Conservation (phyloP, 2,113 vertebrate species). For the Clarias batrachus region DNA sequence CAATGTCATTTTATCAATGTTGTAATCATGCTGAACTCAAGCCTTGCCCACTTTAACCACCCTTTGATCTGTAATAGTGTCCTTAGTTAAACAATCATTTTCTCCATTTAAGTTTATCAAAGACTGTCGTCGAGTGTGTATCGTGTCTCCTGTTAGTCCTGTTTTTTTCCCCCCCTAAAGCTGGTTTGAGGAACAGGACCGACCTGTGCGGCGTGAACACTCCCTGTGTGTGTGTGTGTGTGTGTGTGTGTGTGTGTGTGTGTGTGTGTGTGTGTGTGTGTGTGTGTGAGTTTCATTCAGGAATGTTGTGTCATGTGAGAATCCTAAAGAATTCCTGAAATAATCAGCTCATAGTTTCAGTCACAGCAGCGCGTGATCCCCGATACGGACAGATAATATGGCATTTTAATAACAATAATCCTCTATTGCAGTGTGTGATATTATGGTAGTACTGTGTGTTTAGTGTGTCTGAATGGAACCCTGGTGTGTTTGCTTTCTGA, state of each 20-base stretch:
- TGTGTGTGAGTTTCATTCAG: slow-evolving; percentile 6
- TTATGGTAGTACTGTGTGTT: background rate
- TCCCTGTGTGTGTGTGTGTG: slow-evolving; percentile 5
- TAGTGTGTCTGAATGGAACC: background rate
- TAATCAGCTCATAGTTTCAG: background rate
- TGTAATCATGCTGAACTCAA: background rate
- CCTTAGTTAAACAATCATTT: background rate
- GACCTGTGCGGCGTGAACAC: slow-evolving; percentile 42
- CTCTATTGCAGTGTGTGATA: background rate
- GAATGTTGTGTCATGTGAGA: background rate
- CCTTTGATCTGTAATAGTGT: background rate
- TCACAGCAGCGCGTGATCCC: background rate
- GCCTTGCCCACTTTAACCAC: background rate
- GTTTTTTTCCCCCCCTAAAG: background rate
- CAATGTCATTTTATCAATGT: background rate
- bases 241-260: slow-evolving; percentile 13
- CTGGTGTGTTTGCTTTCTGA: background rate
- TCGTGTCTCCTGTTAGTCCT: background rate
- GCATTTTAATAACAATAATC: no score
- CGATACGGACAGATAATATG: background rate
- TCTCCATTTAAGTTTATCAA: background rate
- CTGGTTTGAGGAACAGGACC: slow-evolving; percentile 39
- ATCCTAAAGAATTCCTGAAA: background rate
- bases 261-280: background rate
- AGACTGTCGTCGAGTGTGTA: background rate